Base-by-base conservation (phyloP, 2,888 invertebrate species). In the Torymus texanus region DNA sequence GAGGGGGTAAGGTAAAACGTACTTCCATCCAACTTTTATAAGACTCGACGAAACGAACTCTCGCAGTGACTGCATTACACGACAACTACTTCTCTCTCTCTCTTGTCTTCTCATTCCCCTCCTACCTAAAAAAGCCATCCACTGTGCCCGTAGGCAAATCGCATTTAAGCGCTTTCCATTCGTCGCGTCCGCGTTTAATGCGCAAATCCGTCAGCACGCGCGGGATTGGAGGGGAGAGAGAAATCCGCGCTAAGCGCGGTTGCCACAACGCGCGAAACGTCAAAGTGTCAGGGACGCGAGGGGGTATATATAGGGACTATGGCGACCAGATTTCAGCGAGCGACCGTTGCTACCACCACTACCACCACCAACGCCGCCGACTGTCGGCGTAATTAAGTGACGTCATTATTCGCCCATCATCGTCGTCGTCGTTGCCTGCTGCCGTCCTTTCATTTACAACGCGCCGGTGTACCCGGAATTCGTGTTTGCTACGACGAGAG, bases 391-490 rank as follows among this genome's bases (percentile, higher is more conserved):
- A 79, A 74, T 79, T 79, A 67, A 70, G 74, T 51, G 58, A 74
- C 70, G 73, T 65, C 74, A 74, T 74, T 79, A 74, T 79, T 74
- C 72, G 78, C 55, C 59, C 74, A 74, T 79, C 78, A 74, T 72
- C 74, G 56, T 51, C 12, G 73, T 29, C 5, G 2, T 8, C 56
- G 11, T 8, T 10, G 14, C 41, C 50, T 29, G 8, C 8, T 8
- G 41, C 10, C 41, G 41, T 41, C 59, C 50, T 14, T 55, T 12
- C 29, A 63, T 63, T 63, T 63, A 50, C 63, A n/a, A 41, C 21
- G 21, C 21, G 21, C 21, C 24, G 50, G 16, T 41, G 5, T 8
- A 8, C 8, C 41, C 41, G 5, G 41, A 8, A 41, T 41, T 41
- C 41, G 41, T 41, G 41, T 41, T 41, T 41, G 41, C 41, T 21